Base-by-base conservation (phyloP, 2,888 invertebrate genomes). In the Mesopsocus fuscifrons region DNA sequence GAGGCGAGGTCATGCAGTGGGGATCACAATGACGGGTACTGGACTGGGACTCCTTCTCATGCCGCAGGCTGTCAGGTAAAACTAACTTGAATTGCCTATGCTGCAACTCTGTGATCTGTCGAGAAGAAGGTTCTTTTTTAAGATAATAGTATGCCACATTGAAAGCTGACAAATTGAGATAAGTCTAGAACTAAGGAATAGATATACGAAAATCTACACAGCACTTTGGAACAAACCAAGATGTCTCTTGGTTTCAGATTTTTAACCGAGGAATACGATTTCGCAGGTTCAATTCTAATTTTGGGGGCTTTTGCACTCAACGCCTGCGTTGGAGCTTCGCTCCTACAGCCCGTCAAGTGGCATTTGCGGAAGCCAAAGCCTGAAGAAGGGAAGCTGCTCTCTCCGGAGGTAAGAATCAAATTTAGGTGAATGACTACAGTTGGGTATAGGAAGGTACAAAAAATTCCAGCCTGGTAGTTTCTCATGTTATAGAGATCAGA, bases 31-130 rank as follows among this genome's bases (percentile, higher is more conserved):
- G 62, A 77, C 77, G 20, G 81, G 81, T 44, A 78, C 80, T 48
- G 78, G 80, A 46, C 59, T 79, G 20, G 81, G 81, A 2, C 78
- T 80, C 57, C 75, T 78, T 57, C 56, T 77, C 46, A 74, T 81
- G 68, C 81, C 81, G 2, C 77, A 76, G 53, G 62, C 78, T 49
- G 73, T 80, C 44, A 50, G 53, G 34, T 51, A 26, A 11, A n/a
- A n/a, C n/a, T n/a, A n/a, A n/a, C n/a, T n/a, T n/a, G n/a, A n/a
- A n/a, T n/a, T n/a, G n/a, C n/a, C n/a, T n/a, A n/a, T n/a, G n/a
- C n/a, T n/a, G n/a, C n/a, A n/a, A n/a, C n/a, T n/a, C n/a, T n/a
- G n/a, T n/a, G n/a, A n/a, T n/a, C n/a, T n/a, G n/a, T n/a, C n/a
- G n/a, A n/a, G n/a, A n/a, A n/a, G n/a, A n/a, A n/a, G n/a, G n/a